Evolutionary conservation across 2,888 invertebrate species (phyloP).

Genomic region (Epirrhoe tristata): DNA sequence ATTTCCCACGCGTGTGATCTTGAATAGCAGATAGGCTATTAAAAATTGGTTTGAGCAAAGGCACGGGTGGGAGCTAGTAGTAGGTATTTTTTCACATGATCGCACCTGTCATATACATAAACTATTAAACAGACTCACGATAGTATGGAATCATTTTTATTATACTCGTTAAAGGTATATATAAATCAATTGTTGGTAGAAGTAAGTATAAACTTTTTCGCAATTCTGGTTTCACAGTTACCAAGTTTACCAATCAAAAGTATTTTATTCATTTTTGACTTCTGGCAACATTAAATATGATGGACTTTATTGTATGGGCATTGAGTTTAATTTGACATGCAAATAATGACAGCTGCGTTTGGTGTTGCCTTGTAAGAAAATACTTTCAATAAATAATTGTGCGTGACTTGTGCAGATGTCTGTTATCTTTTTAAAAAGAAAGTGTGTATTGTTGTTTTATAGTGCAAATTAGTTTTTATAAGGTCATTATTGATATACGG

Average conservation of each 20-base stretch:
- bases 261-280: not conserved
- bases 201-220: no score
- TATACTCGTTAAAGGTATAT: no score
- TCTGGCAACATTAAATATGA: not conserved
- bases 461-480: conserved; percentile 42
- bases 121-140: no score
- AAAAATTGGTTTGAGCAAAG: no score
- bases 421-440: conserved; percentile 51
- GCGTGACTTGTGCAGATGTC: conserved; percentile 59
- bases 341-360: conserved; percentile 44
- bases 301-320: conserved; percentile 18
- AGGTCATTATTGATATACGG: conserved; percentile 40
- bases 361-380: conserved; percentile 44
- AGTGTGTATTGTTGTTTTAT: conserved; percentile 43
- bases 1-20: no score
- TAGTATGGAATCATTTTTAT: no score
- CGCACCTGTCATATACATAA: no score
- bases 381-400: conserved; percentile 49
- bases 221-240: not conserved
- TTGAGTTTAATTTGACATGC: conserved; percentile 34
- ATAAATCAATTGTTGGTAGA: no score
- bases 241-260: not conserved
- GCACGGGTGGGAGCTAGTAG: no score
- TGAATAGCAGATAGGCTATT: no score
- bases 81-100: no score